phyloP scores from a whole-genome alignment of 2,113 vertebrate genomes.

The Phaethornis superciliosus region DNA sequence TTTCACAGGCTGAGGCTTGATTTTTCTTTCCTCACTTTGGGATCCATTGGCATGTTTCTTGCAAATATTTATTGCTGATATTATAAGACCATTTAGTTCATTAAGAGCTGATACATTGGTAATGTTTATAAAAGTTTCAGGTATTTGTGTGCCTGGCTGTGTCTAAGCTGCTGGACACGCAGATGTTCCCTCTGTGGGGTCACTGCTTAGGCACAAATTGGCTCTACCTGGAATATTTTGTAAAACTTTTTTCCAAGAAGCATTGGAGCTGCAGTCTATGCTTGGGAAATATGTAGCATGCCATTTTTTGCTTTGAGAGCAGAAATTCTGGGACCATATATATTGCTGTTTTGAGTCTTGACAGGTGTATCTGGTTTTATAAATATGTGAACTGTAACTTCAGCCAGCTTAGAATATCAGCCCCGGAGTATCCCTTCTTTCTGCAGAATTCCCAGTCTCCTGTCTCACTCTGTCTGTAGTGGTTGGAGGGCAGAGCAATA shows the following conservation, averaged over 20 bases:
- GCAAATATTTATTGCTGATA: neutral
- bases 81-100: neutral
- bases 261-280: neutral
- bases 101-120: neutral
- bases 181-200: neutral
- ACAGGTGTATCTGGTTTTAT: neutral
- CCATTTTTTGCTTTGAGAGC: accelerated
- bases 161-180: neutral
- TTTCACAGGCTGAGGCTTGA: neutral
- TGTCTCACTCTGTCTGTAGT: neutral
- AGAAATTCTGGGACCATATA: neutral
- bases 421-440: no score
- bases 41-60: neutral
- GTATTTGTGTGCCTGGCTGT: neutral
- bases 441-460: neutral
- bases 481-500: neutral
- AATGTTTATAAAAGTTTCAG: neutral
- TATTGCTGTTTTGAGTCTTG: neutral
- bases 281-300: neutral
- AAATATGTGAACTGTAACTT: neutral
- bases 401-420: neutral
- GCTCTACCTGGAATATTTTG: neutral
- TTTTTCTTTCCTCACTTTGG: neutral
- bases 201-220: neutral
- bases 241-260: neutral